Conservation (phyloP, 92 coral and sea anemone species). For the Phymanthus crucifer region DNA sequence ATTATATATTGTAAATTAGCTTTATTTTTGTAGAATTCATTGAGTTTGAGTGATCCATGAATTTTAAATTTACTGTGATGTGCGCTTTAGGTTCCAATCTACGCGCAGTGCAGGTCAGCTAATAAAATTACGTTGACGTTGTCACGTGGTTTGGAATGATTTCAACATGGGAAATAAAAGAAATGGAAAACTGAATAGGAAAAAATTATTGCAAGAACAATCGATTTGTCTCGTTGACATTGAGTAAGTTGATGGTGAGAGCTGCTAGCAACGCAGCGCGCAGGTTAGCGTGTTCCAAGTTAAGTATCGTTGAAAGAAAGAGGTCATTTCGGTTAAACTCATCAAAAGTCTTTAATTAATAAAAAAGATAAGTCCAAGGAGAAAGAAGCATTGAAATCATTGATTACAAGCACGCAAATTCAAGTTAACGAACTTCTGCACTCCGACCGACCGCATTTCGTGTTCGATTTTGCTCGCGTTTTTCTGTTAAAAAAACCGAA, state of each 20-base stretch:
- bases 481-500: too few species aligned
- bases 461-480: too few species aligned
- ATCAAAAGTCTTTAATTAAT: slow-evolving; percentile 3
- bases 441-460: neutral
- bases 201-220: neutral
- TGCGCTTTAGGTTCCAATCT: neutral
- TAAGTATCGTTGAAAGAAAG: slow-evolving; percentile 2
- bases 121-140: neutral
- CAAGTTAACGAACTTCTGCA: neutral
- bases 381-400: neutral
- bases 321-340: slow-evolving; percentile 8
- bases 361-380: neutral
- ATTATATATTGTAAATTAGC: neutral
- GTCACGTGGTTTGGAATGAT: neutral
- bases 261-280: neutral
- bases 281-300: neutral
- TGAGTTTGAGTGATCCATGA: neutral
- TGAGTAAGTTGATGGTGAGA: neutral
- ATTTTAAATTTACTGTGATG: neutral
- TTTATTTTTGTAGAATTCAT: slow-evolving; percentile 28
- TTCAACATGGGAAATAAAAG: neutral
- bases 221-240: neutral
- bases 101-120: neutral
- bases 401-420: neutral
- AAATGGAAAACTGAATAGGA: neutral